These are phyloP conservation scores for Anthrax anthrax DNA, from an alignment of 2,888 invertebrate species.

Conservation along the genomic window DNA sequence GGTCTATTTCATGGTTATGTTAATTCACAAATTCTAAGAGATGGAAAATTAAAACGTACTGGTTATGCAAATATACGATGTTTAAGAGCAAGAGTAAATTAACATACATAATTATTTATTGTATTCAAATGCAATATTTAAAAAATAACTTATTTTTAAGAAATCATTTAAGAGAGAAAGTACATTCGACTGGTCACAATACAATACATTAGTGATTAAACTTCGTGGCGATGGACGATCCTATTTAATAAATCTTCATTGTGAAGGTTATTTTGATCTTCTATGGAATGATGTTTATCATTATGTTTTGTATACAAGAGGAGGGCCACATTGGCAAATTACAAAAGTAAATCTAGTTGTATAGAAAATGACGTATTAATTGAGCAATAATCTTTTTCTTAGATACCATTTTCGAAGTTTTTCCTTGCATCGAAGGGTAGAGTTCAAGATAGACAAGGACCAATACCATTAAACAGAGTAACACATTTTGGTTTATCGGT, in stretches of 20 bases:
- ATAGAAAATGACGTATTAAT: neutral
- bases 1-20: constrained; percentile 60
- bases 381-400: constrained; percentile 29
- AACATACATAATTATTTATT: neutral
- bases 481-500: constrained; percentile 69
- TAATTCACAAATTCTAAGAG: constrained; percentile 56
- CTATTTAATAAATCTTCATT: constrained; percentile 68
- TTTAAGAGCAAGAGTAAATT: constrained; percentile 45
- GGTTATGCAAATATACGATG: constrained; percentile 75
- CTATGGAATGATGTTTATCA: constrained; percentile 81
- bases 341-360: constrained; percentile 45
- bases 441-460: constrained; percentile 65
- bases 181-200: constrained; percentile 59
- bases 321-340: constrained; percentile 97
- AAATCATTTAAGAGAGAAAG: constrained; percentile 67
- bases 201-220: constrained; percentile 60
- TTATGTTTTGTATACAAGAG: constrained; percentile 80
- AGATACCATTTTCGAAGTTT: constrained; percentile 93
- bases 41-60: constrained; percentile 59
- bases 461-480: constrained; percentile 45
- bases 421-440: constrained; percentile 67
- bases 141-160: constrained; percentile 32
- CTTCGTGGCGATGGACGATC: constrained; percentile 88
- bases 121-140: neutral
- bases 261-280: constrained; percentile 64